Evolutionary conservation across 2,888 invertebrate genomes (phyloP).

Genomic region (Adela reaumurella): DNA sequence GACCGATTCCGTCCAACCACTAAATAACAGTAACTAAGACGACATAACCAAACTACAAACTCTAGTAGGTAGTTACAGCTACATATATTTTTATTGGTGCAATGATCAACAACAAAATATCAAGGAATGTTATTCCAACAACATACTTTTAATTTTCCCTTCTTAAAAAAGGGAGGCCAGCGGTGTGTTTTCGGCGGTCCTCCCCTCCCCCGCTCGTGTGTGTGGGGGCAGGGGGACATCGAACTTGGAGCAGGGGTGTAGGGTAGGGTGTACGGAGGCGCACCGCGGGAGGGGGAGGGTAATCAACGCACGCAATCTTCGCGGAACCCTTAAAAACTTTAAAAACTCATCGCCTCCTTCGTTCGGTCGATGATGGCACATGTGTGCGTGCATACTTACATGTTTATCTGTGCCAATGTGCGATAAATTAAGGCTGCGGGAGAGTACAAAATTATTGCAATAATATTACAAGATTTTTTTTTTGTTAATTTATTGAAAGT

Average conservation of each 20-base stretch:
- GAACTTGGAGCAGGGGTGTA: slow-evolving; percentile 14
- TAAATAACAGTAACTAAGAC: too few relatives aligned
- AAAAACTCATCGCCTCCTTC: slow-evolving; percentile 53
- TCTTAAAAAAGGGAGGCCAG: slow-evolving; percentile 54
- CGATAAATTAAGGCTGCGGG: too few relatives aligned
- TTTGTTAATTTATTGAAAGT: too few relatives aligned
- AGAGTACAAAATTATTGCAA: too few relatives aligned
- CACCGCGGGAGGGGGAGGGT: slow-evolving; percentile 30
- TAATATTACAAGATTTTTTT: too few relatives aligned
- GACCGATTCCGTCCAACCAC: too few relatives aligned
- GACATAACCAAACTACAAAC: too few relatives aligned
- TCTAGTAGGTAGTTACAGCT: too few relatives aligned
- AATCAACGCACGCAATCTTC: slow-evolving; percentile 65
- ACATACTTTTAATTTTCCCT: slow-evolving; percentile 55
- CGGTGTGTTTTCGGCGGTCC: slow-evolving; percentile 35
- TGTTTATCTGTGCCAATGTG: too few relatives aligned
- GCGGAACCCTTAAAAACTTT: slow-evolving; percentile 61
- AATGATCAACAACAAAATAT: slow-evolving; percentile 44
- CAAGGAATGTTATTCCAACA: slow-evolving; percentile 23
- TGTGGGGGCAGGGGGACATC: slow-evolving; percentile 21
- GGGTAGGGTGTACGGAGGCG: slow-evolving; percentile 12
- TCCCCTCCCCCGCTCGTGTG: slow-evolving; percentile 21
- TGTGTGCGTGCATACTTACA: too few relatives aligned
- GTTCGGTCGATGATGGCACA: slow-evolving; percentile 5
- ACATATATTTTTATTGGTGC: too few relatives aligned